phyloP scores from a whole-genome alignment of 2,797 vertebrate genomes.

The Spondyliosoma cantharus region DNA sequence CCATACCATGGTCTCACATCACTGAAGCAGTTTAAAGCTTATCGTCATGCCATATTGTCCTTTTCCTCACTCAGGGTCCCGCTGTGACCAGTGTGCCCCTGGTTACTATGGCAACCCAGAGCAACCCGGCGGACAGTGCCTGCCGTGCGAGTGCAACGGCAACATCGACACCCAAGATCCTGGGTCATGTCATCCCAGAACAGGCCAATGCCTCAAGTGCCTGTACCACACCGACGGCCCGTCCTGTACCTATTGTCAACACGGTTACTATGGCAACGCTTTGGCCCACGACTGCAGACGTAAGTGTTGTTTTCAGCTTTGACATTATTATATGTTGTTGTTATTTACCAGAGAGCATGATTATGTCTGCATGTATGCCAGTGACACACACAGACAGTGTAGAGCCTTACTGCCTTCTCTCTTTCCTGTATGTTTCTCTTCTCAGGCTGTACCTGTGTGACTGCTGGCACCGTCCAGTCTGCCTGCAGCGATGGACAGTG shows the following conservation, averaged over 20 bases:
- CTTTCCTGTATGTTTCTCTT: not conserved
- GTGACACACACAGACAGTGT: not conserved
- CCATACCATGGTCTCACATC: not conserved
- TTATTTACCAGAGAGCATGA: not conserved
- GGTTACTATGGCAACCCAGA: conserved; percentile 88
- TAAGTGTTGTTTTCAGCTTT: conserved; percentile 74
- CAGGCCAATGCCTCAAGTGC: conserved; percentile 87
- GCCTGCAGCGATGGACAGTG: conserved; percentile 78
- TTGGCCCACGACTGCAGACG: conserved; percentile 86
- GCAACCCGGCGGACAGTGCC: conserved; percentile 77
- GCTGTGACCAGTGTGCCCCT: conserved; percentile 87
- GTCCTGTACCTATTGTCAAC: conserved; percentile 84
- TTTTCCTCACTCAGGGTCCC: conserved; percentile 76
- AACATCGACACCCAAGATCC: conserved; percentile 89
- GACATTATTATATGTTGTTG: no score
- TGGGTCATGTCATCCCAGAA: conserved; percentile 85
- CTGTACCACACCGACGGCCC: conserved; percentile 87
- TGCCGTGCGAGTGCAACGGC: conserved; percentile 87
- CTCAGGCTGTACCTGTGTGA: conserved; percentile 87
- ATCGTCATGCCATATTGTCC: not conserved
- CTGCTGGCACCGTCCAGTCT: conserved; percentile 75
- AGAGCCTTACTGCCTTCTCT: not conserved
- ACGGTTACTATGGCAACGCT: conserved; percentile 88
- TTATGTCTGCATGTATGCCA: not conserved
- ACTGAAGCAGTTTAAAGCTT: not conserved